These are phyloP conservation scores for Monodelphis domestica DNA, from an alignment of 2,797 vertebrate genomes.

Conservation along the genomic window DNA sequence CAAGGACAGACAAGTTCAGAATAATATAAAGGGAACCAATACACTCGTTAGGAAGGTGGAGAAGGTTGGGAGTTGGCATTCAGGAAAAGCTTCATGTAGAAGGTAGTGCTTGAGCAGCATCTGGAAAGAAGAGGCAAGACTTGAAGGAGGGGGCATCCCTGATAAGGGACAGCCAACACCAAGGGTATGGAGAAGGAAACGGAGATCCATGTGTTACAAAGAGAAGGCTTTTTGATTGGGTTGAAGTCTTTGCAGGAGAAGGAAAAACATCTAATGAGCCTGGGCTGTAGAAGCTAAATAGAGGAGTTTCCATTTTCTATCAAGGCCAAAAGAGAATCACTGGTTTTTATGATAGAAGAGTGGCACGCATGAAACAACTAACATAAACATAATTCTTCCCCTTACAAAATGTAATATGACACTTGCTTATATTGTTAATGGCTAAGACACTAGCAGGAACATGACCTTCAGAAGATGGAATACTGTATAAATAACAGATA, in stretches of 20 bases:
- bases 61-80: slow-evolving; percentile 8
- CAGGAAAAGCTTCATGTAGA: background rate
- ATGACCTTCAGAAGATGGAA: background rate
- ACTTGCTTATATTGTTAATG: background rate
- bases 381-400: background rate
- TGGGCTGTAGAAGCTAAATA: background rate
- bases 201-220: background rate
- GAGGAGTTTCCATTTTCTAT: background rate
- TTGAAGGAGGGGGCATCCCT: background rate
- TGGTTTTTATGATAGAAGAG: background rate
- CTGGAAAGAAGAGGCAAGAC: background rate
- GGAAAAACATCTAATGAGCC: background rate
- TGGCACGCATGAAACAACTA: background rate
- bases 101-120: background rate
- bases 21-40: background rate
- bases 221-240: background rate
- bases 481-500: too few species aligned
- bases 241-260: background rate
- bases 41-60: background rate
- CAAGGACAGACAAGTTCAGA: background rate
- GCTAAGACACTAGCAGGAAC: background rate
- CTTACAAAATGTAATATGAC: background rate
- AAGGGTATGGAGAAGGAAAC: background rate
- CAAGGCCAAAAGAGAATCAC: background rate
- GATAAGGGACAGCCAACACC: background rate